A percentile compares a stretch with the other conserved stretches of the same genome.
Conservation (phyloP, 2,113 vertebrate species). For the Aplodontia rufa region DNA sequence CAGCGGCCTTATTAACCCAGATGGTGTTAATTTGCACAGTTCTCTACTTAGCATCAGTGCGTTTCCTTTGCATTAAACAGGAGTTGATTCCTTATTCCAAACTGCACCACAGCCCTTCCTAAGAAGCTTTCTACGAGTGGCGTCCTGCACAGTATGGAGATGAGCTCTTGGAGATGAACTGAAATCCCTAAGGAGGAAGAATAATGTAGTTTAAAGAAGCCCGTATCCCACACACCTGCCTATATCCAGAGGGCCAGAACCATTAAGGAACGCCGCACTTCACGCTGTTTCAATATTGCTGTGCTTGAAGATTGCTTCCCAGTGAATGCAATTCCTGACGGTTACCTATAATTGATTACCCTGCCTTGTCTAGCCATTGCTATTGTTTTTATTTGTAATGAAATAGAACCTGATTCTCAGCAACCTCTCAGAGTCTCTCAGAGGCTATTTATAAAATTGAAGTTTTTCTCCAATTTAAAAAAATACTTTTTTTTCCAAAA, state of each 20-base stretch:
- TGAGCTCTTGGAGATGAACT: background rate
- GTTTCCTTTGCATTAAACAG: conserved; percentile 63
- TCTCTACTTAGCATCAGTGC: background rate
- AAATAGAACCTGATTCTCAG: conserved; percentile 62
- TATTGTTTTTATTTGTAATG: conserved; percentile 73
- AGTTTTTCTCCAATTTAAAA: conserved; percentile 44
- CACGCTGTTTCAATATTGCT: conserved; percentile 51
- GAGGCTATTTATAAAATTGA: conserved; percentile 64
- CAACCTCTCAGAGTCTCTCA: conserved; percentile 40
- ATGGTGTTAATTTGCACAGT: conserved; percentile 61
- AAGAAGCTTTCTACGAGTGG: background rate
- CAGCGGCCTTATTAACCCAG: conserved; percentile 69
- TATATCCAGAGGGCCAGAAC: conserved; percentile 35
- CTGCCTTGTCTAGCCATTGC: conserved; percentile 53
- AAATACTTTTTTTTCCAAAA: background rate
- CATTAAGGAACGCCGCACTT: conserved; percentile 38
- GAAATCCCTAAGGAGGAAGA: conserved; percentile 53
- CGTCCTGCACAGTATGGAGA: conserved; percentile 20
- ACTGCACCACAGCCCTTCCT: background rate
- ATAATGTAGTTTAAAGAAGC: conserved; percentile 13
- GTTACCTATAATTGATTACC: conserved; percentile 66
- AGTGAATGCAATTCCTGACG: conserved; percentile 43
- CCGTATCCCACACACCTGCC: conserved; percentile 39
- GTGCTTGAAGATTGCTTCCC: conserved; percentile 33
- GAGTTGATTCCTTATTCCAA: conserved; percentile 25